phyloP scores from a whole-genome alignment of 2,113 vertebrate species.

The Alouatta palliata region DNA sequence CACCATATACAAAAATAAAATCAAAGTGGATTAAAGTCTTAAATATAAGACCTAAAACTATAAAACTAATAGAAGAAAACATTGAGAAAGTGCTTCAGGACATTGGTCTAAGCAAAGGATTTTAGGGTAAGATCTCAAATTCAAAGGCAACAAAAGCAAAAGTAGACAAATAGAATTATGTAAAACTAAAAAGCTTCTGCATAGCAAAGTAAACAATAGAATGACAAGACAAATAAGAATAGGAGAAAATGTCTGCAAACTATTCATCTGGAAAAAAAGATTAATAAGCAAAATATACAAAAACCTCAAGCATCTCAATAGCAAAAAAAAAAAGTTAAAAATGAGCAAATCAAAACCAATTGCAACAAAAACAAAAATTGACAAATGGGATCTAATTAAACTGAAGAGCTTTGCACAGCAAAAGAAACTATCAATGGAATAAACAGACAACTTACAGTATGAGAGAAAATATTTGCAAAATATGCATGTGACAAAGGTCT shows the following conservation, averaged over 20 bases:
- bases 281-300: not conserved
- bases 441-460: too few relatives aligned
- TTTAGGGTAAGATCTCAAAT: not conserved
- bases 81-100: not conserved
- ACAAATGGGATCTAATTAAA: not conserved
- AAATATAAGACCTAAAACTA: not conserved
- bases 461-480: too few relatives aligned
- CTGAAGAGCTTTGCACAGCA: too few relatives aligned
- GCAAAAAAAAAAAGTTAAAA: not conserved
- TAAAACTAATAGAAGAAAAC: not conserved
- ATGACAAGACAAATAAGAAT: not conserved
- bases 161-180: not conserved
- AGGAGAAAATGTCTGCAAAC: not conserved
- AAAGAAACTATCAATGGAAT: too few relatives aligned
- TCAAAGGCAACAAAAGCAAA: not conserved
- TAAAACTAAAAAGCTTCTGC: not conserved
- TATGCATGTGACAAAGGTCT: too few relatives aligned
- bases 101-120: not conserved
- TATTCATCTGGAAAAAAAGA: not conserved
- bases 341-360: not conserved
- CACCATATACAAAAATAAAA: not conserved
- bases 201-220: not conserved
- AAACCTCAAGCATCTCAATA: not conserved
- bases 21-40: not conserved
- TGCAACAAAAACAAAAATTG: too few relatives aligned